Evolutionary conservation across 2,888 invertebrate species (phyloP).

Genomic region (Molanna angustata): DNA sequence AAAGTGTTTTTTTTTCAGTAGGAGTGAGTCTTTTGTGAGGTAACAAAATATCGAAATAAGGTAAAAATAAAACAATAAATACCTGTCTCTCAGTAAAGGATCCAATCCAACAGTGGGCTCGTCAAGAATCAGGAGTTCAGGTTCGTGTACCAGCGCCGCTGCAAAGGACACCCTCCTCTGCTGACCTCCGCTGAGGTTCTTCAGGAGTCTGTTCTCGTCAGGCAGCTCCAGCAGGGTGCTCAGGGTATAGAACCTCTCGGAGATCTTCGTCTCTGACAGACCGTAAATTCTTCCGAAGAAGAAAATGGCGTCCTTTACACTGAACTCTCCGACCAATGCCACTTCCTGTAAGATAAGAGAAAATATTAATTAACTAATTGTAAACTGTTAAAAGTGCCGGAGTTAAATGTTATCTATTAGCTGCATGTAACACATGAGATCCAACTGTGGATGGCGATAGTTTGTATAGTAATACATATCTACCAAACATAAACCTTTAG

Average conservation of each 20-base stretch:
- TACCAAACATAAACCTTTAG: too few relatives aligned
- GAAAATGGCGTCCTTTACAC: constrained; percentile 77
- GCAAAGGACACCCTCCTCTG: constrained; percentile 87
- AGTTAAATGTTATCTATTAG: too few relatives aligned
- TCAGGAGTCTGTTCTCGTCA: constrained; percentile 61
- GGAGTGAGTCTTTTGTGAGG: too few relatives aligned
- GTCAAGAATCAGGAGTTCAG: constrained; percentile 84
- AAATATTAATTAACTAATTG: too few relatives aligned
- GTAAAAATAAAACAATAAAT: constrained; percentile 36
- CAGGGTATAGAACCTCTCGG: constrained; percentile 66
- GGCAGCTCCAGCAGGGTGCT: constrained; percentile 75
- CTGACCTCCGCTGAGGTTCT: constrained; percentile 83
- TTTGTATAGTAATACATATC: too few relatives aligned
- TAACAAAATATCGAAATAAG: neutral
- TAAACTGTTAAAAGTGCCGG: too few relatives aligned
- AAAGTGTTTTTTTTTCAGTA: too few relatives aligned
- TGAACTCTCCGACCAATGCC: constrained; percentile 74
- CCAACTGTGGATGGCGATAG: too few relatives aligned
- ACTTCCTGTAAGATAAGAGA: constrained; percentile 73
- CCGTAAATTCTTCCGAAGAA: constrained; percentile 87
- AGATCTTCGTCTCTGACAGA: constrained; percentile 62
- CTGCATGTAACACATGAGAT: too few relatives aligned
- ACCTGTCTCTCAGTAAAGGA: constrained; percentile 82
- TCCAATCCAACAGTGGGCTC: constrained; percentile 95
- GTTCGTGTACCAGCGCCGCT: constrained; percentile 83